These are phyloP conservation scores for Tylochromis polylepis DNA, from an alignment of 2,113 vertebrate genomes.

Conservation along the genomic window DNA sequence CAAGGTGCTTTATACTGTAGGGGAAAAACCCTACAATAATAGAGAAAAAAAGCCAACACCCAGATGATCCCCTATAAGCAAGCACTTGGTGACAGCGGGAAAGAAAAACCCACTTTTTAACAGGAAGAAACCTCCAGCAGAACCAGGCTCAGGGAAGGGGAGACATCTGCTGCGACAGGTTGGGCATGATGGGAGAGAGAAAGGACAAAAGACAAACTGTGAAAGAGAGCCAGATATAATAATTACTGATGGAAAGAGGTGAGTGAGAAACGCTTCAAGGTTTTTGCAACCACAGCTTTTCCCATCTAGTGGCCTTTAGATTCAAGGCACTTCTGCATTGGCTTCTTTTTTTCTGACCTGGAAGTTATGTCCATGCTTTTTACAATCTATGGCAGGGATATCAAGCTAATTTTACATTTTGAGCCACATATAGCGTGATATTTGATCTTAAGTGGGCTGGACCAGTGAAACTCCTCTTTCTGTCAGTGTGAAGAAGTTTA, in stretches of 20 bases:
- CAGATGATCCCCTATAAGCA: not conserved
- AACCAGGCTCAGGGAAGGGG: not conserved
- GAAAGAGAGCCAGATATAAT: not conserved
- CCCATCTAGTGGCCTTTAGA: not conserved
- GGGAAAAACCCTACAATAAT: not conserved
- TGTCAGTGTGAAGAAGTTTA: not conserved
- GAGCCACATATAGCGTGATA: not conserved
- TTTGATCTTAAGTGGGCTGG: not conserved
- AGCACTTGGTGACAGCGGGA: not conserved
- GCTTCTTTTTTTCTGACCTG: not conserved
- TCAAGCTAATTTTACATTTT: not conserved
- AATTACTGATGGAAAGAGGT: not conserved
- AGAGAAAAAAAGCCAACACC: not conserved
- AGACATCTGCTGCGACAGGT: not conserved
- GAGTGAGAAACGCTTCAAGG: not conserved
- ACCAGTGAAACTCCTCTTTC: not conserved
- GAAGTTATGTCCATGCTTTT: not conserved
- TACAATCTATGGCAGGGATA: not conserved
- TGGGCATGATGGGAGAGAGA: not conserved
- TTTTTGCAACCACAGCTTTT: not conserved
- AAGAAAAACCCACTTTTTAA: not conserved
- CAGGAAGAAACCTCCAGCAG: not conserved
- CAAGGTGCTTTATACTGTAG: not conserved
- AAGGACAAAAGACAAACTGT: not conserved
- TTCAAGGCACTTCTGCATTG: not conserved